phyloP scores from a whole-genome alignment of 2,888 invertebrate species.

The Eupithecia vulgata region DNA sequence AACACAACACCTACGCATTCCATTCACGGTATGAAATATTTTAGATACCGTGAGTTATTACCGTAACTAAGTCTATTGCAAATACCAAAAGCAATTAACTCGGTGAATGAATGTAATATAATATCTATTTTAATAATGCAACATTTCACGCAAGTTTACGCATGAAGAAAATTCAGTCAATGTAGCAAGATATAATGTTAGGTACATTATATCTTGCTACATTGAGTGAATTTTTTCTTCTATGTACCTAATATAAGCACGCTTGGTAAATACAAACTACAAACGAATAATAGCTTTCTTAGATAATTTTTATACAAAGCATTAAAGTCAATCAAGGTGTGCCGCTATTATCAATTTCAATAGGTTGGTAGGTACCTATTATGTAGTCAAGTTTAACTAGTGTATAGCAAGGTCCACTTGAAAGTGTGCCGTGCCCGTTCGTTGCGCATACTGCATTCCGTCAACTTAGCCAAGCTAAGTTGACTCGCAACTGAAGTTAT shows the following conservation, averaged over 20 bases:
- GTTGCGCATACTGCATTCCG: slow-evolving; percentile 59
- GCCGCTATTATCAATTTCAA: slow-evolving; percentile 49
- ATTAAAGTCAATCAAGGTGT: slow-evolving; percentile 54
- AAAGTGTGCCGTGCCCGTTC: slow-evolving; percentile 65
- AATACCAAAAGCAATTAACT: slow-evolving; percentile 35
- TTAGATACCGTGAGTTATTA: slow-evolving; percentile 18
- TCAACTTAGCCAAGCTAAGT: slow-evolving; percentile 47
- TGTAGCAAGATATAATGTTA: slow-evolving; percentile 22
- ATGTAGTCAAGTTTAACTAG: slow-evolving; percentile 37
- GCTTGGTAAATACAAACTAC: no score
- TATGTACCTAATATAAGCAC: no score
- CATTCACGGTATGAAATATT: slow-evolving; percentile 7
- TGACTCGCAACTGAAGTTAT: slow-evolving; percentile 24
- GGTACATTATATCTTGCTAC: no score
- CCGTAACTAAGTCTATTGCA: slow-evolving; percentile 30
- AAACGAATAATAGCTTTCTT: background rate
- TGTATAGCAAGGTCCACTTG: slow-evolving; percentile 61
- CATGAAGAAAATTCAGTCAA: slow-evolving; percentile 28
- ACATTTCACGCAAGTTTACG: slow-evolving; percentile 22
- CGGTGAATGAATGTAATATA: slow-evolving; percentile 29
- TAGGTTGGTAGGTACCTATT: slow-evolving; percentile 43
- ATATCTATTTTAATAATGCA: slow-evolving; percentile 28
- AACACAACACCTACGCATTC: background rate
- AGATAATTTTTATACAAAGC: slow-evolving; percentile 17
- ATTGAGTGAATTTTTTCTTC: no score